Base-by-base conservation (phyloP, 2,113 vertebrate genomes). In the Natator depressus region DNA sequence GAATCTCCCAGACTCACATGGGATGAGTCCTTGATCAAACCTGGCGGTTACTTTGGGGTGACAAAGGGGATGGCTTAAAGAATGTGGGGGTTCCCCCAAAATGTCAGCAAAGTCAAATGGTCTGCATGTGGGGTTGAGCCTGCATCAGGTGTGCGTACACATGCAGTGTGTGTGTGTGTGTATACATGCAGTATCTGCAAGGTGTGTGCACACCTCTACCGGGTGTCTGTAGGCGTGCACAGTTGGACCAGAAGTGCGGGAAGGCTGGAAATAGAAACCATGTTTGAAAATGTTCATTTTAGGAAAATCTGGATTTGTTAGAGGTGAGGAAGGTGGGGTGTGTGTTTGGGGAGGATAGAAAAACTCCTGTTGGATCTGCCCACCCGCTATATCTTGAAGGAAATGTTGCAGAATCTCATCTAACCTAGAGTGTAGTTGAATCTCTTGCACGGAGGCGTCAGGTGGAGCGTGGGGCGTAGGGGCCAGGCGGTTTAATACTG, bases 41-140 rank as follows among this genome's bases (percentile, higher is more conserved):
- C 11, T 53, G 3, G 38, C 2, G 0, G 54, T 13, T 57, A 1
- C 17, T 9, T 11, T 8, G 84, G 25, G 3, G 4, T 42, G 80
- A 81, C 75, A 4, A 86, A 3, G 53, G 9, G 49, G 46, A 10
- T 27, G 55, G 49, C 42, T 82, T 47, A 8, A 0, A 3, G 5
- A 12, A 72, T 0, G 0, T 0, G 50, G 65, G 49, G 51, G 31
- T 6, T 8, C 5, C 50, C 0, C 1, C 22, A 24, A 27, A 84
- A 19, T n/a, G 75, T 90, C 0, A 0, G 59, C 57, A 75, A 14
- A 49, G 79, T 5, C 0, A 1, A 9, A 50, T 6, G 46, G 42
- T 29, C 24, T 14, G 12, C 31, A n/a, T 29, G 31, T 5, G 29
- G 17, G 65, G 24, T 2, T 78, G 83, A n/a, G 42, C 88, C n/a